Base-by-base conservation (phyloP, 2,888 invertebrate genomes). In the Ecliptopera silaceata region DNA sequence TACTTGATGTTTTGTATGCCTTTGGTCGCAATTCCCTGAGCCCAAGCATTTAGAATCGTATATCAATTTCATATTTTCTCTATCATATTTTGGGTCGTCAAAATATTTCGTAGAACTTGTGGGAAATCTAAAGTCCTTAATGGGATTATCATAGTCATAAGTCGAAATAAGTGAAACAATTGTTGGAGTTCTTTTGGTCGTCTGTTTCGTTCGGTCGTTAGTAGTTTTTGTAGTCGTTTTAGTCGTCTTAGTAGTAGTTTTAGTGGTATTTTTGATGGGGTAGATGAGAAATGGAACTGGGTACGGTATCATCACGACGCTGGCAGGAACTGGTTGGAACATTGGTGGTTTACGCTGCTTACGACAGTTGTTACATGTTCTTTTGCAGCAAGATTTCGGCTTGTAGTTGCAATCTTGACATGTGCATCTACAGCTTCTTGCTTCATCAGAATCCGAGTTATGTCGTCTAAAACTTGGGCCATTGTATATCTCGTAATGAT, bases 261-360 rank as follows among this genome's bases (percentile, higher is more conserved):
- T 29, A 15, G 32, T 46, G 17, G 22, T 20, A 13, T 39, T 18
- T 13, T 34, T 34, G 15, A 10, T 36, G 2, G 54, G 17, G 29
- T 42, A 42, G n/a, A 57, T 10, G n/a, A 47, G 15, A 17, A 47
- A 38, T 26, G 56, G 56, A 12, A 57, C 32, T 38, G 56, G 38
- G 12, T 47, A 52, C 0, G 58, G 53, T 12, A 54, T 20, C 15
- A 58, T 41, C 1, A 58, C 1, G 12, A 58, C 13, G 18, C 13
- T 44, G 10, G 22, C 1, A 32, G 43, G 38, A n/a, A 38, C 3
- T 46, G 20, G 36, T 46, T 32, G 49, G 20, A 31, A 29, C 42
- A 5, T 29, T 15, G 6, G 10, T 26, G 5, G 22, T 41, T 41
- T 20, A 11, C 42, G 12, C 13, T 39, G 13, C 10, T 1, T 12